Evolutionary conservation across 1,140 invertebrate genomes (phyloP).

Genomic region (Tetramorium simillimum): DNA sequence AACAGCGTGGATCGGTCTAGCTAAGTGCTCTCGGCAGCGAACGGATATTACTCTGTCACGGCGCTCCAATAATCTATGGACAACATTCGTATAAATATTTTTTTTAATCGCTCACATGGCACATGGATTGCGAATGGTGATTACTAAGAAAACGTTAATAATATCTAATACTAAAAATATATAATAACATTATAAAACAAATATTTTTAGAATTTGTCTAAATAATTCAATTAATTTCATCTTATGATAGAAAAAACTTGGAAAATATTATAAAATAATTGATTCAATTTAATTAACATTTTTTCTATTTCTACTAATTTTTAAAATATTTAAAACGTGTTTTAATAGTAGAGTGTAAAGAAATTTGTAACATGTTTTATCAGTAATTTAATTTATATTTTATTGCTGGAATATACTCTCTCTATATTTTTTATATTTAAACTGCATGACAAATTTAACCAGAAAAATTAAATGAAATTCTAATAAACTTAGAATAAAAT

Average conservation of each 20-base stretch:
- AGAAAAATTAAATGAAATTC: neutral
- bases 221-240: neutral
- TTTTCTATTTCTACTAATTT: neutral
- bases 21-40: constrained; percentile 49
- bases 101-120: constrained; percentile 28
- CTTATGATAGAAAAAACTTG: neutral
- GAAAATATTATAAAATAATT: neutral
- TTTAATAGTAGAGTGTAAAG: neutral
- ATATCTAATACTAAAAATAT: neutral
- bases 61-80: constrained; percentile 39
- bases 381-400: neutral
- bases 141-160: constrained; percentile 40
- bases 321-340: neutral
- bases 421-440: neutral
- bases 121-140: neutral
- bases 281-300: neutral
- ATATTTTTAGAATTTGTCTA: neutral
- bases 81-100: constrained; percentile 19
- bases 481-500: neutral
- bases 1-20: constrained; percentile 46
- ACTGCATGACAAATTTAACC: neutral
- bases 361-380: neutral
- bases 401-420: neutral
- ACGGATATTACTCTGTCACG: constrained; percentile 44
- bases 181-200: constrained; percentile 12